Base-by-base conservation (phyloP, 1,140 invertebrate species). In the Cheumatopsyche charites region DNA sequence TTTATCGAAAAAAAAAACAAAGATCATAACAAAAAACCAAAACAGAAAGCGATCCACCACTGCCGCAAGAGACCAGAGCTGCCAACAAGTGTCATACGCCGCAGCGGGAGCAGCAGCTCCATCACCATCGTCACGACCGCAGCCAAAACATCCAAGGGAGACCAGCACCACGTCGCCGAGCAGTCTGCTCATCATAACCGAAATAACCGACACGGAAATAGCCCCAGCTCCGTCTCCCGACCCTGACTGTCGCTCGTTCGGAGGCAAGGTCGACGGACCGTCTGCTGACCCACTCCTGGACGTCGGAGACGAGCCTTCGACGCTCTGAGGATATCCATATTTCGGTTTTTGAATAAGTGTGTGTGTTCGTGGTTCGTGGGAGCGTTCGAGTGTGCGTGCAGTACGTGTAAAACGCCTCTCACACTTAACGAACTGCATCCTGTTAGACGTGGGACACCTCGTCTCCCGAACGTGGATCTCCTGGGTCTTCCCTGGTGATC, bases 351-450 rank as follows among this genome's bases (percentile, higher is more conserved):
- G n/a, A n/a, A n/a, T n/a, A n/a, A 13, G 13, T n/a, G 13, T 49
- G 13, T 19, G 45, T 15, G 12, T 61, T 55, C 17, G 49, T 17
- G 17, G 7, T 55, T 19, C 17, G 29, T 36, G 29, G 29, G 29
- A 3, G 29, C 29, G 29, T 23, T 13, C 63, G 63, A 66, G 25
- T 66, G 13, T 66, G 21, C 45, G 66, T 6, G 23, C 11, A 23
- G 15, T 52, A 47, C 65, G 45, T 55, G 47, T 25, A 55, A 17
- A 21, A 52, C 47, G 41, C 49, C 49, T 67, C 26, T n/a, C 36
- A 19, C 23, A 17, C 47, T 68, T 68, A 68, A 68, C 41, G 66
- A 68, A 68, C 66, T 68, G 66, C 66, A 68, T 68, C 66, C 66
- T 68, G 66, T 68, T n/a, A 63, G 42, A 29, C 62, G 29, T 63